These are phyloP conservation scores for Cantharis rufa DNA, from an alignment of 2,888 invertebrate genomes.

Conservation along the genomic window DNA sequence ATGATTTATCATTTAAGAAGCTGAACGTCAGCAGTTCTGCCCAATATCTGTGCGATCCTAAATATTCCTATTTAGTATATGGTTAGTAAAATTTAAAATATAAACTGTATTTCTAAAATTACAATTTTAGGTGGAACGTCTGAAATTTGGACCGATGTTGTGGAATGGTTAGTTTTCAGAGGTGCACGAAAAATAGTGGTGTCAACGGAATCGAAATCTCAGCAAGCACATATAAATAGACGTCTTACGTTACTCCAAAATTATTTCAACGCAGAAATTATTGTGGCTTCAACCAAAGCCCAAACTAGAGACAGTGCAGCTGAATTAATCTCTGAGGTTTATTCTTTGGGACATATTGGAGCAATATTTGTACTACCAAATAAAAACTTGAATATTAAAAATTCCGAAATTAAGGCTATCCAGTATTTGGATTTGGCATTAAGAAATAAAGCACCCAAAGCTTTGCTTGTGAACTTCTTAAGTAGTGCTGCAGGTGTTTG, in stretches of 20 bases:
- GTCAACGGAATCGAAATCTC: constrained; percentile 78
- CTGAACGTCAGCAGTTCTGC: constrained; percentile 47
- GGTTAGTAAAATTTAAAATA: constrained; percentile 38
- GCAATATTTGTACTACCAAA: constrained; percentile 47
- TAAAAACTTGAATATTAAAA: constrained; percentile 35
- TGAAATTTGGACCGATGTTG: constrained; percentile 58
- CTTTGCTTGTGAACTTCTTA: constrained; percentile 49
- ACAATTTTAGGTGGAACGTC: constrained; percentile 44
- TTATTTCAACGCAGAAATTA: constrained; percentile 48
- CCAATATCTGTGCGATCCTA: constrained; percentile 50
- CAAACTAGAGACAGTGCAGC: constrained; percentile 44
- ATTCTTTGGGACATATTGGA: constrained; percentile 45
- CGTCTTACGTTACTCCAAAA: constrained; percentile 46
- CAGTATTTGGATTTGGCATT: constrained; percentile 50
- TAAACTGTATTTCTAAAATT: not conserved
- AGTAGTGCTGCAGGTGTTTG: constrained; percentile 45
- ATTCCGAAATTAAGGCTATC: constrained; percentile 46
- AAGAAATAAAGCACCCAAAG: constrained; percentile 49
- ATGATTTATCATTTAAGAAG: constrained; percentile 44
- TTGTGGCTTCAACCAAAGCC: constrained; percentile 43
- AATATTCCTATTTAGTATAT: constrained; percentile 49
- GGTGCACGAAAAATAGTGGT: constrained; percentile 81
- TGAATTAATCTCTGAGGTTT: constrained; percentile 44
- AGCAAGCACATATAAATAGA: constrained; percentile 63
- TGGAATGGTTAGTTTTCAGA: constrained; percentile 83